phyloP scores from a whole-genome alignment of 2,113 vertebrate genomes.

The Oxyura jamaicensis region DNA sequence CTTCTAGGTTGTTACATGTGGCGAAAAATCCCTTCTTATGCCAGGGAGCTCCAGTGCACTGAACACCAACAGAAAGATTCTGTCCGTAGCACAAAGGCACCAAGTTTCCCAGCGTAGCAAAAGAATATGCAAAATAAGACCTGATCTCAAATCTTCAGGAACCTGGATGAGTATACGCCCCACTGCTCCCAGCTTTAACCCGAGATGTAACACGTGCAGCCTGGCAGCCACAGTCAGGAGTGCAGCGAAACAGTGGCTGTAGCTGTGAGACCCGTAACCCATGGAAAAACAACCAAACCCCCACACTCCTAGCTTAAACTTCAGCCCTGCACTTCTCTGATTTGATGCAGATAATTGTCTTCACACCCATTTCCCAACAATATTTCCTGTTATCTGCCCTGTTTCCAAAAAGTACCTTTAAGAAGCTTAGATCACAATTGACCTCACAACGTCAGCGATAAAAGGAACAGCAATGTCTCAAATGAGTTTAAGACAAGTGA shows the following conservation, averaged over 20 bases:
- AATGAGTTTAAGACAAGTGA: not conserved
- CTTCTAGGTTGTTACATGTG: not conserved
- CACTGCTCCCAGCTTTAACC: not conserved
- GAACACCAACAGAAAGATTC: rapidly evolving
- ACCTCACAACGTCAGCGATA: rapidly evolving
- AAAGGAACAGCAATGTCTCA: not conserved
- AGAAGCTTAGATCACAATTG: not conserved
- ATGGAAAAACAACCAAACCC: not conserved
- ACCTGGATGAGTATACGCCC: not conserved
- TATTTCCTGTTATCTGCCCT: not conserved
- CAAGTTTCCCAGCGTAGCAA: not conserved
- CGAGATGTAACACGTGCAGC: not conserved
- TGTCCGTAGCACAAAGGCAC: not conserved
- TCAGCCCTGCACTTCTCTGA: not conserved
- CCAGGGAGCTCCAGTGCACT: not conserved
- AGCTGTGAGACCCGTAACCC: not conserved
- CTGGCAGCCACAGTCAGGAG: not conserved
- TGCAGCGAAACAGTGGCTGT: not conserved
- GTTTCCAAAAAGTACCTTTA: not conserved
- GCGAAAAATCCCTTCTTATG: not conserved
- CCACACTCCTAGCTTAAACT: not conserved
- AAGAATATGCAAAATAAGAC: not conserved
- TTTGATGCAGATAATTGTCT: not conserved
- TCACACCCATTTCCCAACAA: not conserved
- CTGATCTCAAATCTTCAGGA: not conserved